Evolutionary conservation across 1,140 invertebrate genomes (phyloP).

Genomic region (Whitmania pigra): DNA sequence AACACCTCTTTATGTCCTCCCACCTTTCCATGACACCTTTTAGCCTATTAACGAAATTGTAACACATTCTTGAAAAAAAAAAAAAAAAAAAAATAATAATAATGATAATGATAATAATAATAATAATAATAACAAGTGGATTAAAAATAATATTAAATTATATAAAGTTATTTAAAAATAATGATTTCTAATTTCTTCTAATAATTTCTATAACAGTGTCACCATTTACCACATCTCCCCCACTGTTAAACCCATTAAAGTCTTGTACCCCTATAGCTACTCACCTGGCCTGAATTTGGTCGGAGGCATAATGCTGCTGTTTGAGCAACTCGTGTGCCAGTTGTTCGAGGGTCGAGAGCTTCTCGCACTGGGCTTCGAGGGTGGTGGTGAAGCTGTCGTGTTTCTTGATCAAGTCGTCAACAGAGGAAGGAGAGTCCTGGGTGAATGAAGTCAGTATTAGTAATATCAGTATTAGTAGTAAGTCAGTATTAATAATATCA

Average conservation of each 20-base stretch:
- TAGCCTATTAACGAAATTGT: neutral
- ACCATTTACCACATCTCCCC: no score
- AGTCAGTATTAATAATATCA: neutral
- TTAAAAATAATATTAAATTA: neutral
- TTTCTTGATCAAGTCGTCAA: slow-evolving; percentile 91
- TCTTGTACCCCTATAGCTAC: neutral
- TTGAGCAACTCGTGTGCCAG: slow-evolving; percentile 53
- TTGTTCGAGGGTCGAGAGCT: slow-evolving; percentile 76
- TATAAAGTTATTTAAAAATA: neutral
- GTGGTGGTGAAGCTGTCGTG: slow-evolving; percentile 98
- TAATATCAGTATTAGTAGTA: neutral
- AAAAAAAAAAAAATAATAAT: neutral
- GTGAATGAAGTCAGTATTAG: slow-evolving; percentile 18
- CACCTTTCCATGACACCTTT: slow-evolving; percentile 17
- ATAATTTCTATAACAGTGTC: no score
- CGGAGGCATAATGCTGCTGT: slow-evolving; percentile 50
- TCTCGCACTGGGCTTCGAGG: slow-evolving; percentile 87
- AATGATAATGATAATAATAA: slow-evolving; percentile 6
- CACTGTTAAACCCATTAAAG: no score
- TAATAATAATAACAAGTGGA: neutral
- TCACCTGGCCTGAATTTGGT: slow-evolving; percentile 38
- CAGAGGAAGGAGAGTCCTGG: slow-evolving; percentile 75
- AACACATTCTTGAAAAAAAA: no score
- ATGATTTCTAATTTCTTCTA: neutral
- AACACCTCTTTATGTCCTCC: slow-evolving; percentile 19